These are phyloP conservation scores for Drosophila equinoxialis DNA, from an alignment of 1,140 invertebrate genomes.

Conservation along the genomic window DNA sequence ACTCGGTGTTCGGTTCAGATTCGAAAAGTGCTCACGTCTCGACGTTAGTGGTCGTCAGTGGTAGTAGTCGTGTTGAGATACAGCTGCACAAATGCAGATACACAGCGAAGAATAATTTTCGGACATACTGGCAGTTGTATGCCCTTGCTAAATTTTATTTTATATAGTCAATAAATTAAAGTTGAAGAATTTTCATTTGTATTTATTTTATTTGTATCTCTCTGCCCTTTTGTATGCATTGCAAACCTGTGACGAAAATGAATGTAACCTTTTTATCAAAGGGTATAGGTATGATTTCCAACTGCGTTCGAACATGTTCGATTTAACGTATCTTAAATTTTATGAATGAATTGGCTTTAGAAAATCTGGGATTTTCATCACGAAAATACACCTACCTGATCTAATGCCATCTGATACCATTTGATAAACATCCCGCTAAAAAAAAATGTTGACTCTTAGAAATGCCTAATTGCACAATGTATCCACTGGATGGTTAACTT, in stretches of 20 bases:
- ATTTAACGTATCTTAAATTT: conserved; percentile 15
- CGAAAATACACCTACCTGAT: background rate
- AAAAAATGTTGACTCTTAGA: background rate
- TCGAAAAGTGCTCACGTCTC: background rate
- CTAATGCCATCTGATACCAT: too few relatives aligned
- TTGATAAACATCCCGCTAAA: background rate
- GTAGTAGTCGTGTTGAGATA: background rate
- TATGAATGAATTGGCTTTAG: conserved; percentile 10
- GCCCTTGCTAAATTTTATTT: too few relatives aligned
- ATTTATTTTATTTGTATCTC: too few relatives aligned
- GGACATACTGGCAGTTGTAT: too few relatives aligned
- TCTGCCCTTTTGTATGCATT: too few relatives aligned
- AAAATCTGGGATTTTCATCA: background rate
- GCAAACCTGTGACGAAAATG: too few relatives aligned
- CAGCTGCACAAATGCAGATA: background rate
- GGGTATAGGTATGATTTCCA: background rate
- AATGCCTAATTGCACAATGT: background rate
- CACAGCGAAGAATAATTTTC: background rate
- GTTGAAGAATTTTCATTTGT: too few relatives aligned
- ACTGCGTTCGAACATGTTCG: conserved; percentile 1
- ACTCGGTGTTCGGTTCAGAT: background rate
- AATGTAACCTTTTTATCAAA: too few relatives aligned
- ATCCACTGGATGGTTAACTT: too few relatives aligned
- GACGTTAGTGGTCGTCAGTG: too few relatives aligned
- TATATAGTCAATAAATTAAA: too few relatives aligned